These are phyloP conservation scores for Nesogale talazaci DNA, from an alignment of 2,113 vertebrate genomes.

Conservation along the genomic window DNA sequence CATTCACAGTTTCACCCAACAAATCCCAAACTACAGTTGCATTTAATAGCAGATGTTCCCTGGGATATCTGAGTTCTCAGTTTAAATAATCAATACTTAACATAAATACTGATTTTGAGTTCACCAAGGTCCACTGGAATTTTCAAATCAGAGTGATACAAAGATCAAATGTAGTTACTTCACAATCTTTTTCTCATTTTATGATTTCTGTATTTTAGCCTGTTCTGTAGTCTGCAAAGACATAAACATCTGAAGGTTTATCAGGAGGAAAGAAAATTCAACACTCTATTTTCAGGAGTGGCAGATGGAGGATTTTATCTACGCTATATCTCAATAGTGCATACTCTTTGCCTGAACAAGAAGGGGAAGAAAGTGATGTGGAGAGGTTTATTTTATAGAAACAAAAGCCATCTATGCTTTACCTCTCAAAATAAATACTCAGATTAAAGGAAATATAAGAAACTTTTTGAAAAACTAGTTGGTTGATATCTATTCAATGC, in stretches of 20 bases:
- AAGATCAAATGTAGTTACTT: not conserved
- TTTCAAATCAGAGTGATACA: conserved; percentile 46
- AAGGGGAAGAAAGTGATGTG: not conserved
- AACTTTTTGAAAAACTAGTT: not conserved
- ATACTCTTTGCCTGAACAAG: not conserved
- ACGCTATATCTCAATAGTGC: not conserved
- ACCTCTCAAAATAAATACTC: conserved; percentile 23
- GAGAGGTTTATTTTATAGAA: conserved; percentile 36
- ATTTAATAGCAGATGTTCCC: not conserved
- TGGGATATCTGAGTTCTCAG: not conserved
- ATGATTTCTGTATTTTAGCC: not conserved
- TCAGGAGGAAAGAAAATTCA: not conserved
- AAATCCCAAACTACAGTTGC: conserved; percentile 15
- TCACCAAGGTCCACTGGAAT: conserved; percentile 6
- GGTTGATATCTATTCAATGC: not conserved
- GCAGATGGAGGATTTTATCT: conserved; percentile 3
- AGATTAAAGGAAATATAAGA: not conserved
- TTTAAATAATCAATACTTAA: conserved; percentile 1
- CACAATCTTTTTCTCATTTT: not conserved
- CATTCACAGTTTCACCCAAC: not conserved
- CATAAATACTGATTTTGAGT: conserved; percentile 26
- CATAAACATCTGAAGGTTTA: conserved; percentile 24
- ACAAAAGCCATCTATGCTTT: conserved; percentile 21
- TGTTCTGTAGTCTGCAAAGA: not conserved
- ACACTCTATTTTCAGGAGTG: conserved; percentile 1